Evolutionary conservation across 64 coral and sea anemone genomes (phyloP), one percentile per base, ranked within the genome.

Genomic region (Platygyra sinensis): DNA sequence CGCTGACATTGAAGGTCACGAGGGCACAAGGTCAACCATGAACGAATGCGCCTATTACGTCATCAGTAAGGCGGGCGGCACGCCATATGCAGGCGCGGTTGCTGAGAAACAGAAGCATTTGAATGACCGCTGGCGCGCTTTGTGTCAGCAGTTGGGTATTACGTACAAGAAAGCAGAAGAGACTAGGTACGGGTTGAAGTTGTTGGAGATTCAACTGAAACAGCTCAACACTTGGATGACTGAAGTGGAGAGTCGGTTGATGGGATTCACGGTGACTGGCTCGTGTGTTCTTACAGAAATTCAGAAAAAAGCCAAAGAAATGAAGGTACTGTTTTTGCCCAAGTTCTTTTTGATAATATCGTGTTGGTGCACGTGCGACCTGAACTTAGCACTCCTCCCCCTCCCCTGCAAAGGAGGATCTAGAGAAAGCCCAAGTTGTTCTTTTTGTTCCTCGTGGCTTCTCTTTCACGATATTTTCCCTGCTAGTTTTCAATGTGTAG

Each of bases 161-260:
- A 95, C 96, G 8, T 98, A 98, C 67, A 98, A 98, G 85, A 98
- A 98, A 31, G 96, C 96, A 5, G 96, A 98, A 20, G 94, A 98
- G 74, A 98, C 96, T 3, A 95, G 95, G 29, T 98, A 95, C 74
- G 94, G 90, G 8, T 73, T 98, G 36, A 95, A 95, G 52, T 55
- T 98, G 33, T 51, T 98, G 54, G 96, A 98, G 79, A 90, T 95
- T 38, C 96, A 98, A 62, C 32, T 98, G 24, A 95, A 93, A 52
- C 96, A 95, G 65, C 75, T 98, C 2, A 98, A 98, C 64, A 77
- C 91, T 38, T 98, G 96, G 96, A 98, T 98, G 91, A 71, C 90
- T 15, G 78, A 93, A 28, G 72, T 98, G 10, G 96, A 98, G 76
- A 86, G 86, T 11, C 80, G 88, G 59, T 76, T 98, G 7, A 72